Base-by-base conservation (phyloP, 2,113 vertebrate genomes). In the Todiramphus chloris region DNA sequence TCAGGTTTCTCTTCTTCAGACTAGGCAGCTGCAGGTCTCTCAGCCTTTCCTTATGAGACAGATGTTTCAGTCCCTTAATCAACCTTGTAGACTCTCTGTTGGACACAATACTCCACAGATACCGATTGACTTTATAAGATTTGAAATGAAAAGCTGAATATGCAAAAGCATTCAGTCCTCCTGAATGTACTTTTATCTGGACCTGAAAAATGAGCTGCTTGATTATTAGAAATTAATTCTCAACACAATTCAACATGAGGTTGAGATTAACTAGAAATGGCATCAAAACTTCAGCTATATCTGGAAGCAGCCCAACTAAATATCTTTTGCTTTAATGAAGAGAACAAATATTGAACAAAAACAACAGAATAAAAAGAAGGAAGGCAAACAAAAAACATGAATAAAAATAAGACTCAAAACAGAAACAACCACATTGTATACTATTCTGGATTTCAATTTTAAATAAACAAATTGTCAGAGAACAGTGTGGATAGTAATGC, bases 401-500 rank as follows among this genome's bases (percentile, higher is more conserved):
- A 55, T 30, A 84, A 79, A 87, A 95, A 62, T 39, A 6, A 21
- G 8, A 62, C 44, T 87, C 20, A 2, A 87, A 97, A 87, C 13
- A 58, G 24, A 84, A 89, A 48, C 6, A 77, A 43, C 0, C 12
- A 85, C 28, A 63, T 41, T 55, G 30, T 37, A 94, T 96, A 83
- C 20, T 93, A 76, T 11, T 55, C 4, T 77, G 83, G 21, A 75
- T 28, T 46, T 33, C 4, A 48, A 3, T 82, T 78, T 76, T 67
- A 97, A 96, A 88, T 18, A 87, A 88, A 95, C 59, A 11, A 83
- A 7, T n/a, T 93, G 46, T 93, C 67, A 90, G 59, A 87, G 46
- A 91, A 92, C 21, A 83, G 43, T 31, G 11, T 24, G 9, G 2
- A 59, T 24, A 16, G 21, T 35, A 80, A 94, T 37, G 11, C 21